Conservation (phyloP, 2,888 invertebrate genomes). For the Allophyes oxyacanthae region DNA sequence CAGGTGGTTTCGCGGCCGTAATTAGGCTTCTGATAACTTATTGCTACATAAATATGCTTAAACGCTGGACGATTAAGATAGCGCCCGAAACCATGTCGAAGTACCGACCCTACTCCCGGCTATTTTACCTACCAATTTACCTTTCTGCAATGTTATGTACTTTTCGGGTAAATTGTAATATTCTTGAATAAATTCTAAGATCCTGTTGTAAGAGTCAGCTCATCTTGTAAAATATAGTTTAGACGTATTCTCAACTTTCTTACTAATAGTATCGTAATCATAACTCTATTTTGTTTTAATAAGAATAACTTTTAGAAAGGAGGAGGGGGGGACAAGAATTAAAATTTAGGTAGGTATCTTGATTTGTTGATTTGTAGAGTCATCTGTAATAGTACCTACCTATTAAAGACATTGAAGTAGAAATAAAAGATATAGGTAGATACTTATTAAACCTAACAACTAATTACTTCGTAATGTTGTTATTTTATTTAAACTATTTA, state of each 20-base stretch:
- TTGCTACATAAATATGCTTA: slow-evolving; percentile 86
- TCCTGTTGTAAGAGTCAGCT: slow-evolving; percentile 36
- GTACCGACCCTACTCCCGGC: slow-evolving; percentile 66
- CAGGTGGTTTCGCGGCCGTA: slow-evolving; percentile 88
- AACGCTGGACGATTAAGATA: slow-evolving; percentile 84
- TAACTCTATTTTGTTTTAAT: slow-evolving; percentile 6
- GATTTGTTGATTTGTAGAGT: no score
- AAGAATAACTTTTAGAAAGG: no score
- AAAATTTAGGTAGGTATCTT: no score
- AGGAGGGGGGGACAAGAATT: no score
- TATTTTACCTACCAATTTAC: slow-evolving; percentile 68
- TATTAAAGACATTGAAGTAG: no score
- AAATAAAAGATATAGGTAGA: no score
- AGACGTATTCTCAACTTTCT: slow-evolving; percentile 17
- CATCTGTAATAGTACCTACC: no score
- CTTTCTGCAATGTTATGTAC: slow-evolving; percentile 67
- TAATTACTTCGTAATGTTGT: no score
- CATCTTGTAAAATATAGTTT: slow-evolving; percentile 40
- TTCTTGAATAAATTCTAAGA: slow-evolving; percentile 61
- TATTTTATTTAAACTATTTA: no score
- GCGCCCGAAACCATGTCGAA: slow-evolving; percentile 72
- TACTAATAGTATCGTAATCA: neutral
- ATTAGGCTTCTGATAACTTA: slow-evolving; percentile 88
- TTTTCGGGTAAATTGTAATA: slow-evolving; percentile 68
- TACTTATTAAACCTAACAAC: no score